phyloP scores from a whole-genome alignment of 1,140 invertebrate genomes.

The Aphelenchoides avenae region DNA sequence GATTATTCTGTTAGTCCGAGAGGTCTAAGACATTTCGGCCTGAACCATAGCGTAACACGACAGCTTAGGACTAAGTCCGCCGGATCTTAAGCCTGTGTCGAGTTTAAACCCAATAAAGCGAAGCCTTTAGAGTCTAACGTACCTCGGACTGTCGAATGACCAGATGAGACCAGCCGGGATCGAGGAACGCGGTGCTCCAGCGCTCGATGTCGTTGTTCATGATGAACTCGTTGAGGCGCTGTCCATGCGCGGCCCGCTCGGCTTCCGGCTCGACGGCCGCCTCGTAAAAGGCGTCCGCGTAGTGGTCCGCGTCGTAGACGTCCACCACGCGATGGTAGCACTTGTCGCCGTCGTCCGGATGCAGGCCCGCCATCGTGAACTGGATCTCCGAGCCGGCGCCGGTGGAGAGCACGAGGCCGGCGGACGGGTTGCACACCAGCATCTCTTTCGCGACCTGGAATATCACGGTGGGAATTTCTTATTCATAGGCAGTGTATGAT shows the following conservation, averaged over 20 bases:
- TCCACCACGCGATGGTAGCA: constrained; percentile 50
- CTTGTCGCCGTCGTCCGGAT: constrained; percentile 43
- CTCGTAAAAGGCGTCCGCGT: constrained; percentile 52
- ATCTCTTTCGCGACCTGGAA: no score
- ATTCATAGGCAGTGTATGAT: no score
- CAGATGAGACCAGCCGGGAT: constrained; percentile 58
- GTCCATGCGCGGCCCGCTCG: constrained; percentile 44
- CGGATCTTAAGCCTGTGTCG: no score
- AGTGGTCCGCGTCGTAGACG: constrained; percentile 49
- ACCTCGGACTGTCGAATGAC: constrained; percentile 51
- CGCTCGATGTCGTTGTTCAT: constrained; percentile 57
- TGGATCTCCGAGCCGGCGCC: constrained; percentile 58
- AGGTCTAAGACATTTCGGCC: no score
- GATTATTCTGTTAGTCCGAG: no score
- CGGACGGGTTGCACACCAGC: constrained; percentile 57
- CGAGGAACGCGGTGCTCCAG: constrained; percentile 54
- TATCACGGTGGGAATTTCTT: no score
- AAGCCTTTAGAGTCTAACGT: constrained; percentile 31
- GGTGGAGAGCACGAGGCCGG: constrained; percentile 55
- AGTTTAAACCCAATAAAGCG: not conserved
- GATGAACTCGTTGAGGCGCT: constrained; percentile 52
- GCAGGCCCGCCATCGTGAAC: constrained; percentile 51
- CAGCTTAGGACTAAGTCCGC: no score
- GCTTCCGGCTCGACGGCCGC: constrained; percentile 50
- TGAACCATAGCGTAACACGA: no score